Conservation (phyloP, 2,888 invertebrate genomes). For the Salticus scenicus region DNA sequence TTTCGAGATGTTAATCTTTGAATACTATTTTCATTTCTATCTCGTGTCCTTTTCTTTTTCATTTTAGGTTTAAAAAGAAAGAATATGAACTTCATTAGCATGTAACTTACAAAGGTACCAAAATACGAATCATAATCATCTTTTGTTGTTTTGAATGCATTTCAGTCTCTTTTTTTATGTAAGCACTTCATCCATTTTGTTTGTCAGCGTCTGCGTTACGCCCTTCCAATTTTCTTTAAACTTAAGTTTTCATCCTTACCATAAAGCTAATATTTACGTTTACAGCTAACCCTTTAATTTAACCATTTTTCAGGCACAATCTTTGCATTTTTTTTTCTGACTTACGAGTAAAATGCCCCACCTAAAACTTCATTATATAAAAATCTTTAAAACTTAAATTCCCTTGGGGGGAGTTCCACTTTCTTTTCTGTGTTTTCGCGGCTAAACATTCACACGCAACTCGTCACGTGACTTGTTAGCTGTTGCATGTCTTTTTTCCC, state of each 20-base stretch:
- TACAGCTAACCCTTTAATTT: not conserved
- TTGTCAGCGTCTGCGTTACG: not conserved
- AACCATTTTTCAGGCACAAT: not conserved
- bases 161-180: too few species aligned
- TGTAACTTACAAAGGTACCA: too few species aligned
- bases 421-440: not conserved
- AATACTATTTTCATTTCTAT: too few species aligned
- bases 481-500: not conserved
- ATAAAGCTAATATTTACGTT: not conserved
- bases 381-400: not conserved
- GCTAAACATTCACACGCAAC: conserved; percentile 9
- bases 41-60: too few species aligned
- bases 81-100: too few species aligned
- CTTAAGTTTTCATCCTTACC: not conserved
- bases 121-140: too few species aligned
- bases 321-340: not conserved
- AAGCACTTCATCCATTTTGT: too few species aligned
- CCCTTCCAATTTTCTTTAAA: not conserved
- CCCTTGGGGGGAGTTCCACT: not conserved
- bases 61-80: too few species aligned
- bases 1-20: too few species aligned
- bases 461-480: not conserved
- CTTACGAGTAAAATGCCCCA: not conserved
- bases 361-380: conserved; percentile 15
- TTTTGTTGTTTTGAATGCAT: too few species aligned